A percentile compares a stretch with the other conserved stretches of the same genome.
phyloP scores from a whole-genome alignment of 2,888 invertebrate genomes.

The Synergus laeviventris region DNA sequence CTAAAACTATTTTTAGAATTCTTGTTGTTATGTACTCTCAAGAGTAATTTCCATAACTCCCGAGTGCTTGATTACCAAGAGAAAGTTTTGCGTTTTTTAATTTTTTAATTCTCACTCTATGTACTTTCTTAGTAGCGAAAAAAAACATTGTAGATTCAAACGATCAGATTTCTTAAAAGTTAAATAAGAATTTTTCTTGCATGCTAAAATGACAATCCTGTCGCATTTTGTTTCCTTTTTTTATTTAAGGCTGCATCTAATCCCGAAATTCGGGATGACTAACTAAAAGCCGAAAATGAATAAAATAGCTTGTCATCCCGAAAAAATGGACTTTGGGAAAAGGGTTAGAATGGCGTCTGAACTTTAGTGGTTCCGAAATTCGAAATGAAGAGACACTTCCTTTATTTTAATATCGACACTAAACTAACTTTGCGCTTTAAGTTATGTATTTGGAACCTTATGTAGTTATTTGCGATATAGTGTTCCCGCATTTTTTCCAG shows the following conservation, averaged over 20 bases:
- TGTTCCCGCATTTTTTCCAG: slow-evolving; percentile 34
- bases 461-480: slow-evolving; percentile 1
- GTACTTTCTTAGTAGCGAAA: neutral
- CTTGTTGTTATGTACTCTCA: neutral
- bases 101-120: neutral
- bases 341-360: no score
- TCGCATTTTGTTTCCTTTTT: neutral
- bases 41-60: neutral
- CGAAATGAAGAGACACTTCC: no score
- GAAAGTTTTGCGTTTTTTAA: neutral
- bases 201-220: neutral
- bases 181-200: neutral
- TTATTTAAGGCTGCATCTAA: no score
- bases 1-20: slow-evolving; percentile 16
- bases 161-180: neutral
- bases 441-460: neutral
- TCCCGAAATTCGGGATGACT: no score
- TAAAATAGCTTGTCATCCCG: no score
- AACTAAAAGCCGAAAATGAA: no score
- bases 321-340: no score
- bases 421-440: neutral
- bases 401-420: no score
- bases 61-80: neutral
- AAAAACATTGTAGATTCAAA: neutral
- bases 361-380: no score